A percentile compares a stretch with the other conserved stretches of the same genome.
Evolutionary conservation across 2,888 invertebrate genomes (phyloP).

Genomic region (Acleris laterana): DNA sequence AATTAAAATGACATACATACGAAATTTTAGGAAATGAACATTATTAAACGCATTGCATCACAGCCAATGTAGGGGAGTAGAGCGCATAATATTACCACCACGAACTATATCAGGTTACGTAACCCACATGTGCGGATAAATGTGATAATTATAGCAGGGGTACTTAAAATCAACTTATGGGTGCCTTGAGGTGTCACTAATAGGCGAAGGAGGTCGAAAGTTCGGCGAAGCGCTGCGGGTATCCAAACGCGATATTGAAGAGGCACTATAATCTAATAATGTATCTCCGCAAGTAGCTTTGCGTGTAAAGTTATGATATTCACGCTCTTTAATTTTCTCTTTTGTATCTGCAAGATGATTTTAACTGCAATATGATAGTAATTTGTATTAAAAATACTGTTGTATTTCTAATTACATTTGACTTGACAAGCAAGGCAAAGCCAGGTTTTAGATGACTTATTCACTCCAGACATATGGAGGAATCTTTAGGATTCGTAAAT

Average conservation of each 20-base stretch:
- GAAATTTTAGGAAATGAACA: conserved; percentile 40
- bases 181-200: conserved; percentile 29
- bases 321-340: too few relatives aligned
- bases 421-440: too few relatives aligned
- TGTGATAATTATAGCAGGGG: conserved; percentile 45
- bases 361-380: too few relatives aligned
- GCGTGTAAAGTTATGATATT: too few relatives aligned
- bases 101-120: conserved; percentile 55
- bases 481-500: too few relatives aligned
- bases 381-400: too few relatives aligned
- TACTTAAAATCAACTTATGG: conserved; percentile 34
- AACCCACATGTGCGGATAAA: conserved; percentile 40
- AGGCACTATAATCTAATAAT: background rate
- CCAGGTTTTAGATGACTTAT: too few relatives aligned
- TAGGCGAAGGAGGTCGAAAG: conserved; percentile 27
- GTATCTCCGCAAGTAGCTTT: background rate
- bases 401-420: too few relatives aligned
- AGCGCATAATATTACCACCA: conserved; percentile 45
- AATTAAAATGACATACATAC: conserved; percentile 34
- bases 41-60: conserved; percentile 53
- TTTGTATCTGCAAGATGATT: too few relatives aligned
- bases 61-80: conserved; percentile 58
- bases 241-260: conserved; percentile 1
- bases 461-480: too few relatives aligned
- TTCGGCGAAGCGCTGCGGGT: background rate